Evolutionary conservation across 1,140 invertebrate species (phyloP), one percentile per base, ranked within the genome.

Genomic region (Eubasilissa regina): DNA sequence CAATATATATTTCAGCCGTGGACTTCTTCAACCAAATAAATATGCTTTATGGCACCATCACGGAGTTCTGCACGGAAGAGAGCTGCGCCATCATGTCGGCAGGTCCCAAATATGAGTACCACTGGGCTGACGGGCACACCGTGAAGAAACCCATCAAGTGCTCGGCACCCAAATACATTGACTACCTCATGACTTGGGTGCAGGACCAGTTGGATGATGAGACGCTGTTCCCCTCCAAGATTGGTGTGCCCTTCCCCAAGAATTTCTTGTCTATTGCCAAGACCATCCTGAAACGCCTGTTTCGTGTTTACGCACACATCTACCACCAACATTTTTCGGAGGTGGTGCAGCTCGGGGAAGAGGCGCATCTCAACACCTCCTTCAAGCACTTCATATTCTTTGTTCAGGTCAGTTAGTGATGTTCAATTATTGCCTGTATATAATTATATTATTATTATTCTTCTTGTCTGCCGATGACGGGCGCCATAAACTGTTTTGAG

Each of bases 371-470:
- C 78, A 99, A 99, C 88, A 99, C 99, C 72, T 99, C 97, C 79
- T 99, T 99, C 89, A 99, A 99, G 88, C 99, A 99, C 91, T 99
- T 99, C 86, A 99, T 99, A 85, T 99, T 99, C 89, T 99, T 99
- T 89, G 97, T 99, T 78, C 97, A 98, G 91, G 97, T 95, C 85
- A 85, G 84, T 83, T 58, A 35, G n/a, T n/a, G n/a, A n/a, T n/a
- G n/a, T n/a, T n/a, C n/a, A n/a, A n/a, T n/a, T n/a, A n/a, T n/a
- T n/a, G n/a, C n/a, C n/a, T n/a, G n/a, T n/a, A n/a, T n/a, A n/a
- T n/a, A n/a, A n/a, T n/a, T n/a, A n/a, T n/a, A n/a, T n/a, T n/a
- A n/a, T n/a, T n/a, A n/a, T n/a, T n/a, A n/a, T n/a, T n/a, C n/a
- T n/a, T n/a, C n/a, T n/a, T n/a, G n/a, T n/a, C n/a, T n/a, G n/a